Percentiles rank a stretch among this genome's conserved stretches.
Conservation (phyloP, 2,888 invertebrate genomes). For the Erpobdella octoculata region DNA sequence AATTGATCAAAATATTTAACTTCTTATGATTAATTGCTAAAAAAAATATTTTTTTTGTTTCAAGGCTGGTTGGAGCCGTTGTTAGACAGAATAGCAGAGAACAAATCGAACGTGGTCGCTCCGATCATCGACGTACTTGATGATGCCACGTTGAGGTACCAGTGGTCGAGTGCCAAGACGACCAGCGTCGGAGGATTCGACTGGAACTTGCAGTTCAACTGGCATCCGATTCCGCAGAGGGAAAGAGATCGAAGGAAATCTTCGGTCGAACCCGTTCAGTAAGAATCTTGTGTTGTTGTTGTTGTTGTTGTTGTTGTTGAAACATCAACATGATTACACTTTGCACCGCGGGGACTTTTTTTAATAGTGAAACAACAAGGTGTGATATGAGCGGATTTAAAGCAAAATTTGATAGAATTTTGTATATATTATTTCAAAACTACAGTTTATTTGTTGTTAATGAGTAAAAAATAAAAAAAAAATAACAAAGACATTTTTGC, state of each 20-base stretch:
- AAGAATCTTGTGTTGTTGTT: neutral
- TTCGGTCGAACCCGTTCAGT: conserved; percentile 48
- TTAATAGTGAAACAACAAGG: too few species aligned
- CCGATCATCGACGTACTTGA: conserved; percentile 51
- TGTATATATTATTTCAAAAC: too few species aligned
- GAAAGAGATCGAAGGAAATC: conserved; percentile 44
- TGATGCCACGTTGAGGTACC: conserved; percentile 42
- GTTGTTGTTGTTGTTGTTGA: neutral
- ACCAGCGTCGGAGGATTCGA: conserved; percentile 60
- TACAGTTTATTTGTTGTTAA: too few species aligned
- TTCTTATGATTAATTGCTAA: neutral
- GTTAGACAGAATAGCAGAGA: conserved; percentile 49
- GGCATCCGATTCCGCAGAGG: conserved; percentile 94
- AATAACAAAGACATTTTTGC: too few species aligned
- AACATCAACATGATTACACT: too few species aligned
- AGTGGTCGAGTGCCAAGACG: conserved; percentile 48
- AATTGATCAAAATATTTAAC: too few species aligned
- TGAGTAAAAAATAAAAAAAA: too few species aligned
- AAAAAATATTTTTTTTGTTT: neutral
- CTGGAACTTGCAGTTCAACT: conserved; percentile 77
- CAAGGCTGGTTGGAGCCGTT: conserved; percentile 53
- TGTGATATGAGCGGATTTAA: too few species aligned
- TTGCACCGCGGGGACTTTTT: too few species aligned
- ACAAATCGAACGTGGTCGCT: conserved; percentile 49
- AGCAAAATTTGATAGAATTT: too few species aligned